Evolutionary conservation across 2,888 invertebrate species (phyloP).

Genomic region (Habrosyne pyritoides): DNA sequence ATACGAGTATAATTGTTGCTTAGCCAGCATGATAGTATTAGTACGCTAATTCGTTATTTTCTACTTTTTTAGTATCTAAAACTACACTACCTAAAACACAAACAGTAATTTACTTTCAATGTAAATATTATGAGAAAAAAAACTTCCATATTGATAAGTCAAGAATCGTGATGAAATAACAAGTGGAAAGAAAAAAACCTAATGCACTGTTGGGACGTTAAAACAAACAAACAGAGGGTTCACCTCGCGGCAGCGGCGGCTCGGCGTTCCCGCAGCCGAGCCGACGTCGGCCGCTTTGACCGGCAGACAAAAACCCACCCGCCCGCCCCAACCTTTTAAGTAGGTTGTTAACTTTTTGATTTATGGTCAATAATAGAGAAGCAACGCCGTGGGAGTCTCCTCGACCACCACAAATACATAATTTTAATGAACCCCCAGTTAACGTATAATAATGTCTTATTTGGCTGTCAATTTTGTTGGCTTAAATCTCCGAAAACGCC

Average conservation of each 20-base stretch:
- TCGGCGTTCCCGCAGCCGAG: conserved; percentile 61
- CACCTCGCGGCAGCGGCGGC: conserved; percentile 51
- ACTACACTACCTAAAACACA: neutral
- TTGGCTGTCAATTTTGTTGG: conserved; percentile 63
- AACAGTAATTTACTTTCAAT: conserved; percentile 36
- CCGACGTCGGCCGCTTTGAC: conserved; percentile 78
- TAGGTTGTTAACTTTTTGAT: conserved; percentile 84
- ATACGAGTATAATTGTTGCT: too few relatives aligned
- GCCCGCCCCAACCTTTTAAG: conserved; percentile 79
- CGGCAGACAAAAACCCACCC: conserved; percentile 76
- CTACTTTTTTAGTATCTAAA: neutral
- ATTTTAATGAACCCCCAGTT: conserved; percentile 78
- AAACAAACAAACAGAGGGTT: conserved; percentile 80
- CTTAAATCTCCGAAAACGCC: conserved; percentile 22
- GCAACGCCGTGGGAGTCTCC: conserved; percentile 81
- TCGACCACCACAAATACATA: conserved; percentile 74
- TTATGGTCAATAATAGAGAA: conserved; percentile 83
- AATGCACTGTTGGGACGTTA: conserved; percentile 81
- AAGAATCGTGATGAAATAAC: conserved; percentile 74
- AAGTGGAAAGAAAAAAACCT: conserved; percentile 73
- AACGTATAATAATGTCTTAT: conserved; percentile 72
- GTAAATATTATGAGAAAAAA: conserved; percentile 33
- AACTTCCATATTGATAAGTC: conserved; percentile 68
- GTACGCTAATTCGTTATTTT: too few relatives aligned
- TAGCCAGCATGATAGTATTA: too few relatives aligned